Percentiles rank a stretch among this genome's conserved stretches.
Evolutionary conservation across 23 tunicate species (phyloP).

Genomic region (Halocynthia roretzi): DNA sequence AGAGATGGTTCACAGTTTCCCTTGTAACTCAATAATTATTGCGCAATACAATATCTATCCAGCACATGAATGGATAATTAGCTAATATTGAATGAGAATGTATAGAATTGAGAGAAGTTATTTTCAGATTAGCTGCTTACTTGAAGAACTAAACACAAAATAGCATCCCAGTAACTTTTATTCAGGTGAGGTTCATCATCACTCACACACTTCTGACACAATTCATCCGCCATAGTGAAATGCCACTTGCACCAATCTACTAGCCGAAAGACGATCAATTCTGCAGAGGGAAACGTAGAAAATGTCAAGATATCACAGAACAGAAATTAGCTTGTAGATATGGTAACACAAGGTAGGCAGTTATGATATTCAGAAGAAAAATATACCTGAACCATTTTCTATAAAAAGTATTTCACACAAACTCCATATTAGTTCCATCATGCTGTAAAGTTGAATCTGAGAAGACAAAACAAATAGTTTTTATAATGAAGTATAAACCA

Average conservation of each 20-base stretch:
- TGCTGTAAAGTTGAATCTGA: conserved; percentile 55
- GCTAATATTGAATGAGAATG: no score
- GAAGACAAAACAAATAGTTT: not conserved
- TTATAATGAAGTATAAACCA: no score
- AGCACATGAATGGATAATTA: no score
- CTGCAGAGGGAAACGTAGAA: conserved; percentile 7
- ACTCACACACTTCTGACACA: conserved; percentile 35
- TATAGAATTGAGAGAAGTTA: no score
- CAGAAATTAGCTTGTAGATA: not conserved
- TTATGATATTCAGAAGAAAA: not conserved
- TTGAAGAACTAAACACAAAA: conserved; percentile 62
- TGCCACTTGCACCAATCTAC: conserved; percentile 89
- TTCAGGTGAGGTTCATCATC: conserved; percentile 45
- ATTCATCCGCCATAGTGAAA: conserved; percentile 74
- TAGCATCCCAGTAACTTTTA: conserved; percentile 68
- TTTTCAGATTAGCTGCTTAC: conserved; percentile 1
- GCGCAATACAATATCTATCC: no score
- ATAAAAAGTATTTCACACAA: conserved; percentile 83
- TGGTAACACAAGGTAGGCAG: not conserved
- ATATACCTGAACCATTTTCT: conserved; percentile 67
- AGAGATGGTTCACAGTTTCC: not conserved
- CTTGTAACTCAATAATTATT: no score
- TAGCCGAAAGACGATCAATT: conserved; percentile 37
- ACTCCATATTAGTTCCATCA: conserved; percentile 92
- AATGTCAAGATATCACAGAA: not conserved